Evolutionary conservation across 1,140 invertebrate genomes (phyloP), one percentile per base, ranked within the genome.

Genomic region (Papilio machaon): DNA sequence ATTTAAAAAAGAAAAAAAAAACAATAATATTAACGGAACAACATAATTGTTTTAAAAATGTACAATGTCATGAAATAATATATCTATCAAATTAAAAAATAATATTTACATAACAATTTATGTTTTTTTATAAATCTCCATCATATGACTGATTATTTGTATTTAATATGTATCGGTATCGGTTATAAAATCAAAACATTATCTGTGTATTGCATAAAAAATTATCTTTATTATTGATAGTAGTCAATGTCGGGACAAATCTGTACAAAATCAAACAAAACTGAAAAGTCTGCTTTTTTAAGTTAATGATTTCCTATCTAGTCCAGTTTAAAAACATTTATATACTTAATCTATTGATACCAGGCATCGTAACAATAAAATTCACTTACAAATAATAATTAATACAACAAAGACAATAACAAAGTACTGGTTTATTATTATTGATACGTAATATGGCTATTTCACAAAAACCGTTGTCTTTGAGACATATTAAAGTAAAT

Each of bases 11-110:
- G 90, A 91, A 90, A 90, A 90, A 91, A 91, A 93, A 93, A 94
- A 93, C 91, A 94, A 93, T 90, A 88, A 92, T 87, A 88, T 91
- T 91, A 93, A 94, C 89, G 90, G 87, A 94, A 93, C 91, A 94
- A 94, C 87, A 85, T 89, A 90, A 84, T 91, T 86, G 83, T 90
- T 87, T 90, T 90, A 6, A 92, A 91, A 91, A 90, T 91, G 89
- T 90, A 91, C 86, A 85, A 84, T 94, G 92, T 92, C 90, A 92
- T 92, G 90, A 91, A 88, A 85, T 86, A 86, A 88, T 89, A 91
- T 83, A 84, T 86, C 87, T 89, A 91, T 80, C 83, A 86, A 86
- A 82, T 87, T 85, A 85, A 85, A 86, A 82, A 67, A 64, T 15
- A 85, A 86, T 90, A 92, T 91, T 88, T 93, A 92, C 87, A 92